Conservation (phyloP, 2,888 invertebrate genomes). For the Venusia cambrica region DNA sequence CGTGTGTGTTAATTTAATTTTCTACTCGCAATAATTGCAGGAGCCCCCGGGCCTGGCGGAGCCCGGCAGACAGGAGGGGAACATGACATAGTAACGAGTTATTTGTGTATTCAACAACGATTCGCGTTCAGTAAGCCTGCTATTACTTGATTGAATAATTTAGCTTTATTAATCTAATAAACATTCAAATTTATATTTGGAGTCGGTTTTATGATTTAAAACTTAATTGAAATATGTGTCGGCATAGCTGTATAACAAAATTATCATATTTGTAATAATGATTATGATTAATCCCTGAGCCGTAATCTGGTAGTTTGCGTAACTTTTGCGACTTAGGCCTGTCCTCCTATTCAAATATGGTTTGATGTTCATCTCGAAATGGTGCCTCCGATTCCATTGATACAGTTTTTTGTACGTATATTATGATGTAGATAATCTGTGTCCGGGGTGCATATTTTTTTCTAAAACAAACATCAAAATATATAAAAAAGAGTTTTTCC, state of each 20-base stretch:
- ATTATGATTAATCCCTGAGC: constrained; percentile 31
- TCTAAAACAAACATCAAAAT: too few relatives aligned
- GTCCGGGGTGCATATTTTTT: too few relatives aligned
- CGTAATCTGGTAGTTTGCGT: constrained; percentile 29
- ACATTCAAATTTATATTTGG: constrained; percentile 34
- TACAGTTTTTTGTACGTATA: too few relatives aligned
- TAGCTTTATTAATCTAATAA: constrained; percentile 36
- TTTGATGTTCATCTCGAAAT: too few relatives aligned
- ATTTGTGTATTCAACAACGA: constrained; percentile 52
- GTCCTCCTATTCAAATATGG: too few relatives aligned
- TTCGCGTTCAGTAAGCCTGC: constrained; percentile 40
- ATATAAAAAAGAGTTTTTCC: too few relatives aligned
- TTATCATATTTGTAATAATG: constrained; percentile 34
- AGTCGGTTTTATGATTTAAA: constrained; percentile 35
- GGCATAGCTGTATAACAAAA: constrained; percentile 32
- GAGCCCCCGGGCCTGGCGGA: constrained; percentile 40
- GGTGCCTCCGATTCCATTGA: too few relatives aligned
- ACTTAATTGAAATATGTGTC: constrained; percentile 36
- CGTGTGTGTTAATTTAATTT: constrained; percentile 80
- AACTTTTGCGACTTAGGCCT: constrained; percentile 21
- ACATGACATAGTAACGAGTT: constrained; percentile 58
- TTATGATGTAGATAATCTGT: too few relatives aligned
- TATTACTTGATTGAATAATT: constrained; percentile 36
- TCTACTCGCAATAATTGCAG: constrained; percentile 73
- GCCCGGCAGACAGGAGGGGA: constrained; percentile 45